Percentiles rank a stretch among this genome's conserved stretches.
These are phyloP conservation scores for Schizaphis graminum DNA, from an alignment of 2,888 invertebrate species.

Conservation along the genomic window DNA sequence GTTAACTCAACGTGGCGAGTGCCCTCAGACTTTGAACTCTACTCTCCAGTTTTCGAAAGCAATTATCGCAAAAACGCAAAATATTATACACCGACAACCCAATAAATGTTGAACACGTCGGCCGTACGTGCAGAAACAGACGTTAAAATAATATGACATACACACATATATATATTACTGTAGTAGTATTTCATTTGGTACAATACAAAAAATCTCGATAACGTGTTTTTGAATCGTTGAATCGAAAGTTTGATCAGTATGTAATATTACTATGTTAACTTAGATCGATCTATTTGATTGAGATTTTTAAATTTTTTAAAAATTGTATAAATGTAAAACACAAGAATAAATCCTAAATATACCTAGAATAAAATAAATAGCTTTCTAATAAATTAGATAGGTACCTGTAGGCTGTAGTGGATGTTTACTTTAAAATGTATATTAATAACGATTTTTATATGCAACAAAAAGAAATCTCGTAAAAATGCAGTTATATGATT, in stretches of 20 bases:
- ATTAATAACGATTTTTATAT: not conserved
- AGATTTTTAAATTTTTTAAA: not conserved
- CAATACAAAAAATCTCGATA: not conserved
- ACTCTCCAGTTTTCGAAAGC: not conserved
- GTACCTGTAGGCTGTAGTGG: too few relatives aligned
- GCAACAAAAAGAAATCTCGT: not conserved
- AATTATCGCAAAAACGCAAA: conserved; percentile 12
- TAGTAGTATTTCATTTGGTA: not conserved
- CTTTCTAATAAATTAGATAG: not conserved
- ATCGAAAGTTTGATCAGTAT: not conserved
- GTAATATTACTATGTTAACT: not conserved
- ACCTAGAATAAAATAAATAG: not conserved
- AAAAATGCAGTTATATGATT: not conserved
- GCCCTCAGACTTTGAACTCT: not conserved
- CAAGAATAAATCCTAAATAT: not conserved
- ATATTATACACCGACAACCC: not conserved
- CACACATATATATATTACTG: not conserved
- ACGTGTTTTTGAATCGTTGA: not conserved
- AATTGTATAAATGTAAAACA: not conserved
- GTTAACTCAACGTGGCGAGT: not conserved
- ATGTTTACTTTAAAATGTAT: not conserved
- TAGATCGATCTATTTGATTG: not conserved
- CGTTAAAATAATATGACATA: not conserved
- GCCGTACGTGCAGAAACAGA: not conserved
- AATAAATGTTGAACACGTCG: not conserved